These are phyloP conservation scores for Chaunax sp. DNA, from an alignment of 2,797 vertebrate species.

Conservation along the genomic window DNA sequence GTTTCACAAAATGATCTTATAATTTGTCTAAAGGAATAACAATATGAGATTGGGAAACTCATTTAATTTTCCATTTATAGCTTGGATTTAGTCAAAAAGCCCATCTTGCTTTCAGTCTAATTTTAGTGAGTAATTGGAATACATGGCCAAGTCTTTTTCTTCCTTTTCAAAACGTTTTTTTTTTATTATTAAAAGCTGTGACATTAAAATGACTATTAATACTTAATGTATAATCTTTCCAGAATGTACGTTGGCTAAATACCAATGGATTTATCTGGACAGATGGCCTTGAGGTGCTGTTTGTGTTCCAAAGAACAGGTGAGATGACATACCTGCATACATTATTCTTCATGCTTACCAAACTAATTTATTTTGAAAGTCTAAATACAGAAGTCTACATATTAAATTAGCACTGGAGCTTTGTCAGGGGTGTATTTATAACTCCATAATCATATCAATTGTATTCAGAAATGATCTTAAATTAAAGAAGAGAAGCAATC, in stretches of 20 bases:
- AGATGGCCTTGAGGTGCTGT: constrained; percentile 89
- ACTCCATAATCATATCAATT: too few relatives aligned
- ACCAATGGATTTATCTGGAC: constrained; percentile 89
- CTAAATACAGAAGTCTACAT: background rate
- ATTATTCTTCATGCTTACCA: background rate
- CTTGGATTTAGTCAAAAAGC: background rate
- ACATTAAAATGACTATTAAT: background rate
- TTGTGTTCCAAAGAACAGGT: constrained; percentile 92
- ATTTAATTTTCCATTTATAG: background rate
- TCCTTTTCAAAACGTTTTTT: background rate
- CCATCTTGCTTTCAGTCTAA: too few relatives aligned
- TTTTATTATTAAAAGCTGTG: background rate
- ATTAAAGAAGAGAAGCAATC: background rate
- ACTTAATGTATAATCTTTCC: constrained; percentile 23
- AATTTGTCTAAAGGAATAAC: background rate
- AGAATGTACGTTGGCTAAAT: constrained; percentile 92
- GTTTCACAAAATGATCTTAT: background rate
- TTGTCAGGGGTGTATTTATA: background rate
- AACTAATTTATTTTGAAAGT: constrained; percentile 2
- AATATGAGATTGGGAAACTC: background rate
- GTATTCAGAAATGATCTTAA: background rate
- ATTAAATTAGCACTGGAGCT: background rate
- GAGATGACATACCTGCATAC: constrained; percentile 57
- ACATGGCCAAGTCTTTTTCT: background rate
- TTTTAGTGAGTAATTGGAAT: background rate